A percentile compares a stretch with the other conserved stretches of the same genome.
Conservation (phyloP, 1,140 invertebrate species). For the Mesaphorura yosii region DNA sequence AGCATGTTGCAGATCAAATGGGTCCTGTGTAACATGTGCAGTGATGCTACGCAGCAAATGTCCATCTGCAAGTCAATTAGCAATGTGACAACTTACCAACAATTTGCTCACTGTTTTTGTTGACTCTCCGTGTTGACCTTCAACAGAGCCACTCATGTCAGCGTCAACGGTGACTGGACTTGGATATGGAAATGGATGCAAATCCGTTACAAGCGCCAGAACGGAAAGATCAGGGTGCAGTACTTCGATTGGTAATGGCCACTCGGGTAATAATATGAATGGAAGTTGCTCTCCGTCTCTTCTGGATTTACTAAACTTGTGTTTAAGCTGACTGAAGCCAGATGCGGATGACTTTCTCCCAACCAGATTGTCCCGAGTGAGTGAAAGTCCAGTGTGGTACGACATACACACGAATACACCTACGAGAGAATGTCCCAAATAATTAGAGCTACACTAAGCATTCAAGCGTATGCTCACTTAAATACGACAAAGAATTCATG, state of each 20-base stretch:
- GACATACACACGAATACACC: conserved; percentile 35
- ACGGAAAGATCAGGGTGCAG: conserved; percentile 22
- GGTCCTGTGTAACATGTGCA: no score
- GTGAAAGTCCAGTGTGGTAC: conserved; percentile 28
- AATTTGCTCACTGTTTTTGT: background rate
- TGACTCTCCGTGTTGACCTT: conserved; percentile 9
- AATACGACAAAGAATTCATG: background rate
- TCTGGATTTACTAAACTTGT: background rate
- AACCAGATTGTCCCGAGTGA: conserved; percentile 26
- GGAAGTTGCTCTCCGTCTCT: conserved; percentile 19
- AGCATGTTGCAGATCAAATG: background rate
- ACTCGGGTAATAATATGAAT: conserved; percentile 27
- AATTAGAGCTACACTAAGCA: background rate
- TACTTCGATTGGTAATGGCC: conserved; percentile 29
- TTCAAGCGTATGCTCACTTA: background rate
- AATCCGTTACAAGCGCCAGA: conserved; percentile 25
- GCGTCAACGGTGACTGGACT: conserved; percentile 17
- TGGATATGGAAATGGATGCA: conserved; percentile 17
- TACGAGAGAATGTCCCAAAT: conserved; percentile 10
- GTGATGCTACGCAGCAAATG: background rate
- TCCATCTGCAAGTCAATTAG: background rate
- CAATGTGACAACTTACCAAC: conserved; percentile 1
- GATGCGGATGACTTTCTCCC: background rate
- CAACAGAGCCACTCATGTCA: conserved; percentile 20
- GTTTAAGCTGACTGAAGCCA: background rate